phyloP scores from a whole-genome alignment of 2,797 vertebrate species.

The Loris lydekkerianus region DNA sequence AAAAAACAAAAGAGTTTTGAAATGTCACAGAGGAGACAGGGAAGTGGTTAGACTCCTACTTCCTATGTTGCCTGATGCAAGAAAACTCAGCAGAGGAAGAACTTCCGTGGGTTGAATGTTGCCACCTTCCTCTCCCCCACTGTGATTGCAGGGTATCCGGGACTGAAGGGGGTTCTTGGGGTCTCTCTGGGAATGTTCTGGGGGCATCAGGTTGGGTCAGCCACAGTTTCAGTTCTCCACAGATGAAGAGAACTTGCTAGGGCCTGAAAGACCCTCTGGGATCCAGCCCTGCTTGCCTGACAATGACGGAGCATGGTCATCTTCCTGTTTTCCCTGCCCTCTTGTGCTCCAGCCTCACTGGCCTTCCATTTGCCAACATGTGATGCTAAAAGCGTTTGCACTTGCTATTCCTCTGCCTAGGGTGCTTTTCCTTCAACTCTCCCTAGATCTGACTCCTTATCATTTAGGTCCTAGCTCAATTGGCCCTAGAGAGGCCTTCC shows the following conservation, averaged over 20 bases:
- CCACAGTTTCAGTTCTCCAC: background rate
- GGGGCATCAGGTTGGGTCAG: background rate
- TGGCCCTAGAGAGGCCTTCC: background rate
- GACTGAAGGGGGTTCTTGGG: background rate
- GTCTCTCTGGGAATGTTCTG: background rate
- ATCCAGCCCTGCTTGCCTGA: background rate
- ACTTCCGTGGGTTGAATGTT: background rate
- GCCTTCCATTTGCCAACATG: too few species aligned
- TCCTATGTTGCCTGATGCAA: background rate
- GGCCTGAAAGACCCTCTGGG: too few species aligned
- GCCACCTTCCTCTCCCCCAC: too few species aligned
- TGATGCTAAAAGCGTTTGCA: background rate
- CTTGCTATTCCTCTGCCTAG: background rate
- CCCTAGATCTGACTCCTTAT: background rate
- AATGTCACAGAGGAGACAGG: background rate
- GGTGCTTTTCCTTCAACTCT: background rate
- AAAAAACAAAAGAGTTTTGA: background rate
- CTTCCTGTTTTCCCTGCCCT: too few species aligned
- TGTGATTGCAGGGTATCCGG: background rate
- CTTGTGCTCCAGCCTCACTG: background rate
- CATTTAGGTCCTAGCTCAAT: background rate
- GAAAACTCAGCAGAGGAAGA: background rate
- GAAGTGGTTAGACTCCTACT: background rate
- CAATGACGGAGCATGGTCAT: background rate
- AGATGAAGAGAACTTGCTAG: background rate